Base-by-base conservation (phyloP, 2,797 vertebrate genomes). In the Cirrhinus molitorella region DNA sequence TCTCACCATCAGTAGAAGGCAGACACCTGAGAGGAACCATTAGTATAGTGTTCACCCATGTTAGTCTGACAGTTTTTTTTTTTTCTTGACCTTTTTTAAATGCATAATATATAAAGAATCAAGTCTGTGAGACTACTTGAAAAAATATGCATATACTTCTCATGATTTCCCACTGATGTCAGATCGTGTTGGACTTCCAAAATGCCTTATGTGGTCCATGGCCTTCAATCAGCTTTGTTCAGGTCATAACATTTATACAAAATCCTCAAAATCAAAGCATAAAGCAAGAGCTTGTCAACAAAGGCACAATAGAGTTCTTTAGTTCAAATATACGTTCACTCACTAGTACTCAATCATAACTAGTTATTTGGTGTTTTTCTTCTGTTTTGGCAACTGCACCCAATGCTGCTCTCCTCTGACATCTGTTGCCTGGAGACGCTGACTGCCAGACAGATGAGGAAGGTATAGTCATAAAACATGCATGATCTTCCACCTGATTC, bases 81-180 rank as follows among this genome's bases (percentile, higher is more conserved):
- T 14, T n/a, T n/a, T n/a, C 31, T 28, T 66, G 17, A n/a, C 4
- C 25, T 49, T 28, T 49, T 47, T 19, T 66, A 16, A 9, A 65
- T 31, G 3, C 25, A 34, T 2, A 78, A 49, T 34, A 49, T 16
- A 12, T 49, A 0, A 79, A 72, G 21, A 37, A 66, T 53, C 16
- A 14, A 28, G 17, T 70, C 4, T n/a, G 17, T 23, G 34, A 23
- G 31, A 31, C 43, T 10, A 53, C 23, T 34, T 31, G n/a, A 12
- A 19, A 66, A 2, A 68, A n/a, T 10, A 31, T 19, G 11, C 21
- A 81, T 92, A 92, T 85, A 95, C 94, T 89, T 90, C 79, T 92
- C 94, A 95, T 94, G 90, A 88, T 93, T 92, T 86, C 86, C 88
- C 89, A 92, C n/a, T 88, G 61, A 34, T 55, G 79, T 47, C 84